These are phyloP conservation scores for Peromyscus melanophrys DNA, from an alignment of 2,797 vertebrate species.

Conservation along the genomic window DNA sequence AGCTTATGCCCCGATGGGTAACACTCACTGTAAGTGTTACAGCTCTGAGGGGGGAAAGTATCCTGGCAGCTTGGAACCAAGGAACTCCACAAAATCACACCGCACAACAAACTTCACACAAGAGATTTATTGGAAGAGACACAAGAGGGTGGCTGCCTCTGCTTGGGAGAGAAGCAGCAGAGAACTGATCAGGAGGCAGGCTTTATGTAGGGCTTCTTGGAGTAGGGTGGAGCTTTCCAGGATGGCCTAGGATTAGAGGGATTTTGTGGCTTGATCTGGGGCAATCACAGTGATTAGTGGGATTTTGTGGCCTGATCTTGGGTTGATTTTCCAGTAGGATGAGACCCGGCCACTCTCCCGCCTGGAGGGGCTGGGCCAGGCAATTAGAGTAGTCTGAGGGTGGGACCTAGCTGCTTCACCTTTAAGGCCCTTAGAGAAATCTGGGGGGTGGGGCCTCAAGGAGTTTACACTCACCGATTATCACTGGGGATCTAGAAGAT, in stretches of 20 bases:
- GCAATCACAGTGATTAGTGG: neutral
- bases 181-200: neutral
- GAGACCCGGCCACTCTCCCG: too few relatives aligned
- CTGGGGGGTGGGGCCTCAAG: neutral
- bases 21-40: neutral
- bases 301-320: neutral
- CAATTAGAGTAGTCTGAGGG: neutral
- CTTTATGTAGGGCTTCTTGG: neutral
- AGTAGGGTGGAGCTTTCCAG: neutral
- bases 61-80: neutral
- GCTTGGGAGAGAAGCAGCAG: neutral
- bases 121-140: neutral
- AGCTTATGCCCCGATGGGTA: neutral
- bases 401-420: too few relatives aligned
- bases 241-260: neutral
- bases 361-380: neutral
- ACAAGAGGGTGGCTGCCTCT: neutral
- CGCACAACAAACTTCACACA: neutral
- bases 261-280: too few relatives aligned
- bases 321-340: neutral
- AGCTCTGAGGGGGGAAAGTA: neutral
- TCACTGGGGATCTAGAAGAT: constrained; percentile 38
- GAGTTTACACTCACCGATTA: neutral
- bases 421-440: neutral
- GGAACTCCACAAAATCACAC: neutral